These are phyloP conservation scores for Merodon equestris DNA, from an alignment of 2,888 invertebrate genomes.

Conservation along the genomic window DNA sequence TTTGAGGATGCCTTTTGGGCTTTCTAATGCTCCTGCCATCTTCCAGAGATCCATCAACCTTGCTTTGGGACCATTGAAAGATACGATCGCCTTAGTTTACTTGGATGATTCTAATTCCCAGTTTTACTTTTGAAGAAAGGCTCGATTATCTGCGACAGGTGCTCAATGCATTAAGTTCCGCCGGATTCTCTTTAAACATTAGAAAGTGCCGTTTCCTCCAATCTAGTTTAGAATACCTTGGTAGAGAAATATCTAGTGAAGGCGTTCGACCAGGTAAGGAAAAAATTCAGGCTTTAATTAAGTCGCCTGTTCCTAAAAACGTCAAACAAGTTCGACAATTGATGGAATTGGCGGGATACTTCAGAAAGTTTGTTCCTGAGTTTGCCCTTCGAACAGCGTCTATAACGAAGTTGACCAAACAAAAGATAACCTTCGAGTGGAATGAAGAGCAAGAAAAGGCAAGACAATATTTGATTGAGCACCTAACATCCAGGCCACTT, in stretches of 20 bases:
- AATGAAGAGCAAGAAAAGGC: slow-evolving; percentile 16
- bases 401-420: slow-evolving; percentile 18
- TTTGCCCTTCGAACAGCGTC: slow-evolving; percentile 6
- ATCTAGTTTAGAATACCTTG: slow-evolving; percentile 2
- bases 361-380: slow-evolving; percentile 11
- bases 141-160: slow-evolving; percentile 14
- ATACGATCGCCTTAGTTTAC: slow-evolving; percentile 11
- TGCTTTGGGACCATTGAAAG: slow-evolving; percentile 14
- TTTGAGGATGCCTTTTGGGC: slow-evolving; percentile 31
- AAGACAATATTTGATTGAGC: slow-evolving; percentile 15
- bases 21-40: slow-evolving; percentile 22
- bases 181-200: slow-evolving; percentile 16
- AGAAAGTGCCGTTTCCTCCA: slow-evolving; percentile 15
- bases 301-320: slow-evolving; percentile 13
- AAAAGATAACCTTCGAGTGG: slow-evolving; percentile 11
- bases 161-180: slow-evolving; percentile 10
- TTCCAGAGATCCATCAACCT: slow-evolving; percentile 17
- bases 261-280: slow-evolving; percentile 8
- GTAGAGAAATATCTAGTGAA: slow-evolving; percentile 7
- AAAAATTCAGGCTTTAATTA: slow-evolving; percentile 16
- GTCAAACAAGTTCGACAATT: slow-evolving; percentile 13
- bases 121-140: slow-evolving; percentile 14
- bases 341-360: slow-evolving; percentile 9
- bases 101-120: slow-evolving; percentile 25
- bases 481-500: slow-evolving; percentile 19